phyloP scores from a whole-genome alignment of 2,888 invertebrate species.

The Cryptocephalus primarius region DNA sequence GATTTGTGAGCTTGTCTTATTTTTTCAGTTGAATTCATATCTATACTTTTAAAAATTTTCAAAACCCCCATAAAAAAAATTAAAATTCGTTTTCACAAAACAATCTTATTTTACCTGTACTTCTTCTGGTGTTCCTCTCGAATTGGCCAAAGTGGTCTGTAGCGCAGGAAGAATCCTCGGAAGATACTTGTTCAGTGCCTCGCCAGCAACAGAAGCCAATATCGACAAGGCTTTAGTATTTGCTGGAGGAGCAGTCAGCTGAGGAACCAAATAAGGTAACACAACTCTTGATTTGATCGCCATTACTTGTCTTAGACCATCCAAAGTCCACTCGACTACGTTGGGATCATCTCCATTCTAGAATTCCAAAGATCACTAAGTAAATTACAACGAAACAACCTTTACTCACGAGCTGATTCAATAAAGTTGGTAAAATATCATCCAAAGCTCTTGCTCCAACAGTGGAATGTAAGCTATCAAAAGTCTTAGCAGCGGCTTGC shows the following conservation, averaged over 20 bases:
- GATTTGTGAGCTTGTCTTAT: too few relatives aligned
- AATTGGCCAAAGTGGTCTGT: conserved; percentile 59
- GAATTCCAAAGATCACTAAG: conserved; percentile 11
- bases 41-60: too few relatives aligned
- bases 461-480: conserved; percentile 90
- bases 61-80: too few relatives aligned
- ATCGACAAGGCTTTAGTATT: conserved; percentile 92
- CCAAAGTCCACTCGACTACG: conserved; percentile 81
- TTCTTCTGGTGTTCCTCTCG: conserved; percentile 45
- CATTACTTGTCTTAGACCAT: conserved; percentile 95
- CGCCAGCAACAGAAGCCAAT: conserved; percentile 88
- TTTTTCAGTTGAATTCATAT: too few relatives aligned
- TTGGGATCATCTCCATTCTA: conserved; percentile 67
- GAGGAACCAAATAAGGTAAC: conserved; percentile 90
- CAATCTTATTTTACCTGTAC: conserved; percentile 19
- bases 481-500: conserved; percentile 91
- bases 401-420: conserved; percentile 54
- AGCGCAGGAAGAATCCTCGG: conserved; percentile 88
- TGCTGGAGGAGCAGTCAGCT: conserved; percentile 78
- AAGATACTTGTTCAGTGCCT: conserved; percentile 81
- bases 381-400: neutral
- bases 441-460: conserved; percentile 90
- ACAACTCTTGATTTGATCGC: conserved; percentile 92
- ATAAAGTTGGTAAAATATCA: conserved; percentile 89
- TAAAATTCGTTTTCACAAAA: too few relatives aligned